Conservation (phyloP, 2,113 vertebrate genomes). For the Girardinichthys multiradiatus region DNA sequence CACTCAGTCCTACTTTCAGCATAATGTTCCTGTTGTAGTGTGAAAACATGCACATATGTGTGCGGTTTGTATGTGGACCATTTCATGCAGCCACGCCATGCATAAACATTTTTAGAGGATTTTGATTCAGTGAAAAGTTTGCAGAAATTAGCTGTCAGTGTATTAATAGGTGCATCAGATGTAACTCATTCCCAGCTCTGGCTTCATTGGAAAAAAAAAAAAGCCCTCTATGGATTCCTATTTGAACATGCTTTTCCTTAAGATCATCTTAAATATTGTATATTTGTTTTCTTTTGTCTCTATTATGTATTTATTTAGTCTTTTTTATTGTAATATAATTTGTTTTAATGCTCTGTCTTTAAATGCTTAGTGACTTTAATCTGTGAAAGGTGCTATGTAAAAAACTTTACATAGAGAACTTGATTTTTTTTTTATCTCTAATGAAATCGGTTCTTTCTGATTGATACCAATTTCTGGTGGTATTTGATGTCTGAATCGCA, state of each 20-base stretch:
- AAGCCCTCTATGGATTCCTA: no score
- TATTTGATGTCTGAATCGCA: no score
- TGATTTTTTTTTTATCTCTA: no score
- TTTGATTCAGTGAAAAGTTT: slow-evolving; percentile 1
- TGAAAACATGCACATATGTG: neutral
- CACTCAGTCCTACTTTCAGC: slow-evolving; percentile 7
- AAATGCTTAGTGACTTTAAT: no score
- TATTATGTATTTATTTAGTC: neutral
- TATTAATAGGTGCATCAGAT: slow-evolving; percentile 1
- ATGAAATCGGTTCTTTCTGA: no score
- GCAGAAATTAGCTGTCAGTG: neutral
- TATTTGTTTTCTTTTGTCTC: neutral
- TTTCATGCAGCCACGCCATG: neutral
- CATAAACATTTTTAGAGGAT: slow-evolving; percentile 3
- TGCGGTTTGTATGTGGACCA: slow-evolving; percentile 4
- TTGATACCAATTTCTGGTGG: no score
- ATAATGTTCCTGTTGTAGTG: neutral
- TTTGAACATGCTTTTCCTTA: no score
- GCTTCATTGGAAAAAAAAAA: neutral
- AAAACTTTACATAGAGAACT: no score
- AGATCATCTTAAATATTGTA: neutral
- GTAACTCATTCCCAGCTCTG: neutral
- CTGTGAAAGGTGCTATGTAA: no score
- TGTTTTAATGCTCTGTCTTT: no score
- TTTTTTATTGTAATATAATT: no score